A percentile compares a stretch with the other conserved stretches of the same genome.
Conservation (phyloP, 1,140 invertebrate species). For the Eriosoma lanigerum region DNA sequence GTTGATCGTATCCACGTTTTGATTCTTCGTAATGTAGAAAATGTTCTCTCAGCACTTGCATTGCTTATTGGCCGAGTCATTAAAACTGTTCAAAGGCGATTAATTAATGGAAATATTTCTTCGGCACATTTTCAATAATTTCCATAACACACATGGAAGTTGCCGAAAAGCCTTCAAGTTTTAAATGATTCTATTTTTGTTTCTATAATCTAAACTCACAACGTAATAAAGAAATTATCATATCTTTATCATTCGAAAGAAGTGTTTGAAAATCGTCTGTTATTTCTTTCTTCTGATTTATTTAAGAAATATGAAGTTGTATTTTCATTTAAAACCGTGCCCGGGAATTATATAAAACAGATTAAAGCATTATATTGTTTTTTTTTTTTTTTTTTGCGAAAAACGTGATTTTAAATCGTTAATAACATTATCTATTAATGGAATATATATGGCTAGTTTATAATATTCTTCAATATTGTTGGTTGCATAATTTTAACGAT, state of each 20-base stretch:
- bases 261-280: constrained; percentile 12
- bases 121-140: not conserved
- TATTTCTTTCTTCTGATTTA: not conserved
- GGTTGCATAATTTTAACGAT: not conserved
- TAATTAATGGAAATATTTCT: not conserved
- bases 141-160: not conserved
- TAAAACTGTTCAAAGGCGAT: not conserved
- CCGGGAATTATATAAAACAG: not conserved
- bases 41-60: too few species aligned
- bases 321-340: constrained; percentile 2
- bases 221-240: constrained; percentile 6
- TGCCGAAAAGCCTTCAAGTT: not conserved
- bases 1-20: not conserved
- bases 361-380: not conserved
- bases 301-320: constrained; percentile 18
- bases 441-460: not conserved
- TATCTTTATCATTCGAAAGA: too few species aligned
- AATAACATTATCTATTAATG: not conserved
- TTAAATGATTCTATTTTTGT: not conserved
- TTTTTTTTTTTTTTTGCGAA: too few species aligned
- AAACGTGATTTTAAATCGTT: constrained; percentile 7
- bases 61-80: not conserved
- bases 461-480: not conserved
- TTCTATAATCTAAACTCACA: not conserved
- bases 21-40: not conserved